Evolutionary conservation across 2,797 vertebrate genomes (phyloP), one percentile per base, ranked within the genome.

Genomic region (Valencia hispanica): DNA sequence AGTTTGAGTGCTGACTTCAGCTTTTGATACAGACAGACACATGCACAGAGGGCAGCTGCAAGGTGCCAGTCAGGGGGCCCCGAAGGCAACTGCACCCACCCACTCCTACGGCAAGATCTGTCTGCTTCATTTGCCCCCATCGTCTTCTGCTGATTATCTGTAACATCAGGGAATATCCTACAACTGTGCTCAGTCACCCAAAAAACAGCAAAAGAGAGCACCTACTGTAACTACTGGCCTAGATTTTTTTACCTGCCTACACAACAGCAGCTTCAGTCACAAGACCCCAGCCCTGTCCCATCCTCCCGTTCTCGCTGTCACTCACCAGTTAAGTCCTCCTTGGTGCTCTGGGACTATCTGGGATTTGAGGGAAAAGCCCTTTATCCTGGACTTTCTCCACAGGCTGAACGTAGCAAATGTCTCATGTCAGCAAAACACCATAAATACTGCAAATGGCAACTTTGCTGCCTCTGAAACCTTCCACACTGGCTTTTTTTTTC

Each of bases 311-410:
- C 83, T 82, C 83, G 72, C 87, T 84, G 86, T 84, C 87, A 90
- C 84, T 92, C 77, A 81, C 82, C 77, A 59, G 86, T 78, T 93
- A 91, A 94, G 89, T 93, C 91, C 79, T 86, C 80, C 83, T 85
- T 82, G 87, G 90, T 90, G 88, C 90, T 91, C 6, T 55, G 82
- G 92, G 89, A 90, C 91, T 90, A 93, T 94, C 89, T 77, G 88
- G 93, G 92, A 87, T 92, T 94, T 93, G 86, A 90, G 72, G 83
- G 81, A 89, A 93, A 94, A 94, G 90, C 92, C 87, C 82, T 94
- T 94, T 90, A 94, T 94, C 93, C 93, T 79, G 78, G 91, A 93
- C 92, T 94, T 93, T 94, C 88, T 92, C 87, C 86, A 72, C 83
- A 83, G 86, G 87, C 87, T 61, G 81, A 79, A 83, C 81, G 14